Evolutionary conservation across 2,888 invertebrate species (phyloP), one percentile per base, ranked within the genome.

Genomic region (Mesorhabditis belari): DNA sequence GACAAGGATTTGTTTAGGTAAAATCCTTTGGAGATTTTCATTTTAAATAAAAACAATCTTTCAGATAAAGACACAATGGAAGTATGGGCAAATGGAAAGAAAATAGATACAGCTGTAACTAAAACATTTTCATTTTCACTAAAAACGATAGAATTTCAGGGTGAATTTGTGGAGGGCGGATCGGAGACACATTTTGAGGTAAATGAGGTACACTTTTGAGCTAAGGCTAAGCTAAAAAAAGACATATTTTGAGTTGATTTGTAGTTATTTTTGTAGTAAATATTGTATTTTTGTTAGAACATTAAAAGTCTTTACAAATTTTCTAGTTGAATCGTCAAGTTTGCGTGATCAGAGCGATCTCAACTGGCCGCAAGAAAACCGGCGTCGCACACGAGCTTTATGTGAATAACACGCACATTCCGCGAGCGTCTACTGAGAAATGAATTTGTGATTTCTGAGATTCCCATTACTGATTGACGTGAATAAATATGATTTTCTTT

Each of bases 101-200:
- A 86, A 78, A 82, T 87, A 9, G 87, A 88, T 68, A 86, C 87
- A 0, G 86, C 86, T 75, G 88, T 88, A 80, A 83, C 83, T 63
- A n/a, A n/a, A n/a, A n/a, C n/a, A n/a, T n/a, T n/a, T n/a, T n/a
- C n/a, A n/a, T n/a, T n/a, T n/a, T n/a, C n/a, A n/a, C n/a, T n/a
- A n/a, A n/a, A n/a, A n/a, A n/a, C n/a, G n/a, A 49, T 12, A 70
- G 63, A 35, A 67, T 80, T 82, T 55, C 77, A 90, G 88, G 88
- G 87, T 57, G 88, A 88, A 76, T 92, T 92, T 80, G 88, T 88
- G 6, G 89, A 90, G 69, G 88, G 88, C 57, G 92, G 92, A 23
- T 90, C 90, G 0, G 89, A 90, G 82, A 91, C 90, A 57, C 86
- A 87, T 69, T 92, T 92, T 81, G 82, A 85, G 5, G 55, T 57